Conservation (phyloP, 2,797 vertebrate species). For the Gadopsis bispinosus region DNA sequence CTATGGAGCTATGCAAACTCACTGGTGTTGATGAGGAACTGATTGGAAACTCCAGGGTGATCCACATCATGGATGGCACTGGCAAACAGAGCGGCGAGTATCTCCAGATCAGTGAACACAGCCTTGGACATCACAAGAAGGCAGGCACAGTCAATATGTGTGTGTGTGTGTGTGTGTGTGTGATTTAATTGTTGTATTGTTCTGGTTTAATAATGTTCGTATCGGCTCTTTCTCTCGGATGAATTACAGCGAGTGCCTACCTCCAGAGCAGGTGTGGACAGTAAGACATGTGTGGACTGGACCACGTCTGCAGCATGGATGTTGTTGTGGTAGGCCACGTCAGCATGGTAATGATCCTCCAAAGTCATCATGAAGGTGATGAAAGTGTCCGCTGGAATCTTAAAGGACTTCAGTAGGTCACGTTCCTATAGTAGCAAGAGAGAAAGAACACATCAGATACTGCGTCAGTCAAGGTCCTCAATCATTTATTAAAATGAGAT, state of each 20-base stretch:
- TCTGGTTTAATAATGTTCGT: not conserved
- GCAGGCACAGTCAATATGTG: slow-evolving; percentile 12
- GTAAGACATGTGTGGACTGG: slow-evolving; percentile 92
- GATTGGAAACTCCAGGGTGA: slow-evolving; percentile 95
- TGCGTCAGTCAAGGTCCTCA: not conserved
- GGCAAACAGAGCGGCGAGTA: slow-evolving; percentile 93
- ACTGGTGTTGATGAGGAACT: slow-evolving; percentile 98
- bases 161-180: not conserved
- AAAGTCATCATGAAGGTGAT: slow-evolving; percentile 92
- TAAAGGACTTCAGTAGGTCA: slow-evolving; percentile 93
- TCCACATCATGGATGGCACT: slow-evolving; percentile 95
- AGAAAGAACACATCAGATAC: not conserved
- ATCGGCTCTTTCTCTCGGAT: not conserved
- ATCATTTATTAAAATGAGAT: slow-evolving; percentile 14
- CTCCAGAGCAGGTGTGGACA: slow-evolving; percentile 92
- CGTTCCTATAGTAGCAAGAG: slow-evolving; percentile 84
- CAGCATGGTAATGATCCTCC: slow-evolving; percentile 92
- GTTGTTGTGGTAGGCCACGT: slow-evolving; percentile 95
- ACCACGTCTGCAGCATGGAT: slow-evolving; percentile 93
- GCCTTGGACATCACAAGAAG: slow-evolving; percentile 80
- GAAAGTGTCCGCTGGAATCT: slow-evolving; percentile 90
- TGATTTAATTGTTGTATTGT: too few relatives aligned
- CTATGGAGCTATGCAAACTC: slow-evolving; percentile 69
- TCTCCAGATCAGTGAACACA: slow-evolving; percentile 95
- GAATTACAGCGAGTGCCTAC: slow-evolving; percentile 66